Base-by-base conservation (phyloP, 1,140 invertebrate species). In the Drosophila rhopaloa region DNA sequence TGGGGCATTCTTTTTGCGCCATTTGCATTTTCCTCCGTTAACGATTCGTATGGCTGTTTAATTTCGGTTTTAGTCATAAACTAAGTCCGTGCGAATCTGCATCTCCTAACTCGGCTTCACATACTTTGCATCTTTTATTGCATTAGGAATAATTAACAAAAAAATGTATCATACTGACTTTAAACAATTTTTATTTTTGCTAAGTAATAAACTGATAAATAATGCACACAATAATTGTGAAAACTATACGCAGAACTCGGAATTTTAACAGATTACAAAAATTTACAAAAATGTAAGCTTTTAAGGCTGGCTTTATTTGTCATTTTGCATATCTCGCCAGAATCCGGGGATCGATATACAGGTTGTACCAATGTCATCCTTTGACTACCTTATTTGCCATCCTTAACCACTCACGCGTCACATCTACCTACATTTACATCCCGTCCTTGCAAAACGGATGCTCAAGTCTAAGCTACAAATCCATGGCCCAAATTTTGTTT, bases 21-120 rank as follows among this genome's bases (percentile, higher is more conserved):
- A 73, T 81, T 81, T 81, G 79, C 67, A 81, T 81, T 81, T 74
- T 29, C 74, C 59, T 32, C 24, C 65, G 47, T 66, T 68, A 61
- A 68, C 65, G 61, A 65, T 46, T 66, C 65, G 65, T 53, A 44
- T 54, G 40, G 47, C 65, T 66, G 51, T 68, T 68, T 68, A 66
- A 66, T 68, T 68, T 68, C 47, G 61, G 19, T 46, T 51, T 65
- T 32, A 37, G 59, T 51, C 65, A 29, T 68, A 47, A 68, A 56
- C 51, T 24, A n/a, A 43, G 53, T 27, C 27, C 27, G 9, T 27
- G 7, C 27, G 13, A 32, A 32, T 32, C 48, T 51, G 29, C 48
- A 51, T 51, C 16, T 24, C 13, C 14, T 32, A 8, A 6, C 13
- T 11, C 35, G 16, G 7, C n/a, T 37, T 27, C 14, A 29, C 46